phyloP scores from a whole-genome alignment of 2,113 vertebrate genomes.

The Antechinus stuartii region DNA sequence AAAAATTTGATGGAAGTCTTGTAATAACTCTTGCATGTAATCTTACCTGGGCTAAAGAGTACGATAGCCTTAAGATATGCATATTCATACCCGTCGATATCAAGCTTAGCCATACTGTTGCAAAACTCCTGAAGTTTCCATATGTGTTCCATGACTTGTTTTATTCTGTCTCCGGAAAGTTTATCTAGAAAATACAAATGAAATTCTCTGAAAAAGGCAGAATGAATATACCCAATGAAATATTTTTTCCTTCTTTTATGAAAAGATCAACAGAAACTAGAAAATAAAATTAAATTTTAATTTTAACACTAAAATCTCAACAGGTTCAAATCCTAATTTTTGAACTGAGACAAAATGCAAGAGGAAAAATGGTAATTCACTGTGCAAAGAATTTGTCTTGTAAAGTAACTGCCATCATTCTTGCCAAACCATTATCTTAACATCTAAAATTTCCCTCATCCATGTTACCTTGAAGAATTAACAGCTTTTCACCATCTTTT shows the following conservation, averaged over 20 bases:
- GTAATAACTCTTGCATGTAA: slow-evolving; percentile 57
- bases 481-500: neutral
- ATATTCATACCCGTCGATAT: slow-evolving; percentile 97
- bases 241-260: slow-evolving; percentile 14
- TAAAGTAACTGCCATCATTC: neutral
- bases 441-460: neutral
- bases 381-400: neutral
- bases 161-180: slow-evolving; percentile 95
- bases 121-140: slow-evolving; percentile 99
- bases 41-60: slow-evolving; percentile 97
- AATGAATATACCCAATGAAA: slow-evolving; percentile 12
- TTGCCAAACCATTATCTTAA: neutral
- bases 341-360: neutral
- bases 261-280: slow-evolving; percentile 17
- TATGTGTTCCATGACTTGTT: slow-evolving; percentile 99
- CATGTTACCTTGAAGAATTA: neutral
- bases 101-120: slow-evolving; percentile 97
- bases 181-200: slow-evolving; percentile 89
- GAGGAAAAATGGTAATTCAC: neutral
- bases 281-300: slow-evolving; percentile 50
- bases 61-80: slow-evolving; percentile 99
- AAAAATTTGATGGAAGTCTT: slow-evolving; percentile 16
- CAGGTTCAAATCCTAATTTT: slow-evolving; percentile 23
- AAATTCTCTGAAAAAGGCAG: slow-evolving; percentile 65
- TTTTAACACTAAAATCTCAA: neutral